Conservation (phyloP, 2,113 vertebrate species). For the Channa maculata region DNA sequence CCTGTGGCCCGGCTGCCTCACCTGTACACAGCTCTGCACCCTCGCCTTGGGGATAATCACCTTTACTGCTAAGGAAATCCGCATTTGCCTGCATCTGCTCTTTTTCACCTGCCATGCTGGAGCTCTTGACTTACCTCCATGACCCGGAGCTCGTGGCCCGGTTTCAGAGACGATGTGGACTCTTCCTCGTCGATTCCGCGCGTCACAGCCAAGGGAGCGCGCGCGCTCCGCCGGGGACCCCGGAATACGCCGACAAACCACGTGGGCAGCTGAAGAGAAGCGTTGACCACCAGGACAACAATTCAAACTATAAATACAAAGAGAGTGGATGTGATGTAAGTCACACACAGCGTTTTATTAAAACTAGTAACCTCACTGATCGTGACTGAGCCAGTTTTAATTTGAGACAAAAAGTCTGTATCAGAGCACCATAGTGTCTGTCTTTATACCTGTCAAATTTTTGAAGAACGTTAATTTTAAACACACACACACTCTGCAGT, state of each 20-base stretch:
- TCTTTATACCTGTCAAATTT: no score
- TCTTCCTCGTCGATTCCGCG: constrained; percentile 75
- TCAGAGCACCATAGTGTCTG: no score
- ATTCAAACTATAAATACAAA: constrained; percentile 55
- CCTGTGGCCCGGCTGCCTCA: constrained; percentile 51
- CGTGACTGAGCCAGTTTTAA: no score
- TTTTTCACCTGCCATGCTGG: constrained; percentile 50
- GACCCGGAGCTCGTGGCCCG: constrained; percentile 88
- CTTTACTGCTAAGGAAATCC: neutral
- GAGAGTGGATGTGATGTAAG: constrained; percentile 57
- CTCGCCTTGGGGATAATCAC: neutral
- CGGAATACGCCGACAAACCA: neutral
- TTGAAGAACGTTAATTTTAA: no score
- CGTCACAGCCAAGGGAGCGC: neutral
- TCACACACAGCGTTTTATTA: neutral
- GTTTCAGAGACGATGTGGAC: constrained; percentile 92
- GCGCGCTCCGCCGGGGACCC: neutral
- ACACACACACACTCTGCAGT: neutral
- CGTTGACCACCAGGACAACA: constrained; percentile 48
- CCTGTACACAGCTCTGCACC: constrained; percentile 26
- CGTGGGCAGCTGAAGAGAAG: neutral
- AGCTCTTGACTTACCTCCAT: constrained; percentile 80
- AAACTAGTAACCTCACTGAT: neutral
- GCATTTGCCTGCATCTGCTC: neutral
- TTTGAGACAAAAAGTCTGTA: no score